Evolutionary conservation across 1,140 invertebrate genomes (phyloP).

Genomic region (Lordiphosa mommai): DNA sequence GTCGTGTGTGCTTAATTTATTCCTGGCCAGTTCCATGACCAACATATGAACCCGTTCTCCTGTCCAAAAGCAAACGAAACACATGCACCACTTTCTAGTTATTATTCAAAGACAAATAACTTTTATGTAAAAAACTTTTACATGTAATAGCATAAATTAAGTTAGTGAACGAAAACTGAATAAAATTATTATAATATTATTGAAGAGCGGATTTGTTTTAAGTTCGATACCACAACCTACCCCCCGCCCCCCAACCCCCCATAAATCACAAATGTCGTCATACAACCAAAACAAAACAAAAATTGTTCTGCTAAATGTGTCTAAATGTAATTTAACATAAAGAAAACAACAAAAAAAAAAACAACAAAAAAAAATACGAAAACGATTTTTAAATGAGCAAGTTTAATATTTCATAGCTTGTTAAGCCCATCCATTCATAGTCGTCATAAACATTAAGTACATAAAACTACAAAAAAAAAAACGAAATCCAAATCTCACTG

Average conservation of each 20-base stretch:
- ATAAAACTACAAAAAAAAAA: conserved; percentile 30
- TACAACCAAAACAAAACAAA: conserved; percentile 37
- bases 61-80: too few species aligned
- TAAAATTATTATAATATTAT: conserved; percentile 49
- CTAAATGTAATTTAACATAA: conserved; percentile 72
- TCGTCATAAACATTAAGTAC: conserved; percentile 75
- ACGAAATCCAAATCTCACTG: conserved; percentile 10
- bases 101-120: conserved; percentile 76
- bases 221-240: conserved; percentile 42
- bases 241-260: not conserved
- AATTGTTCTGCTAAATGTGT: conserved; percentile 75
- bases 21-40: conserved; percentile 23
- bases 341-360: conserved; percentile 35
- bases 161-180: conserved; percentile 64
- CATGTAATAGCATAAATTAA: conserved; percentile 76
- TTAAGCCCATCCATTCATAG: conserved; percentile 76
- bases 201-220: conserved; percentile 47
- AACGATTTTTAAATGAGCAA: conserved; percentile 20
- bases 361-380: conserved; percentile 25
- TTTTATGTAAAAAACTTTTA: conserved; percentile 65
- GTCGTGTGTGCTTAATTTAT: conserved; percentile 32
- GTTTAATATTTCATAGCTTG: conserved; percentile 77
- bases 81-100: conserved; percentile 59
- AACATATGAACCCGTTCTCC: not conserved
- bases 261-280: conserved; percentile 9